A percentile compares a stretch with the other conserved stretches of the same genome.
phyloP scores from a whole-genome alignment of 2,888 invertebrate species.

The Spilosoma lubricipeda region DNA sequence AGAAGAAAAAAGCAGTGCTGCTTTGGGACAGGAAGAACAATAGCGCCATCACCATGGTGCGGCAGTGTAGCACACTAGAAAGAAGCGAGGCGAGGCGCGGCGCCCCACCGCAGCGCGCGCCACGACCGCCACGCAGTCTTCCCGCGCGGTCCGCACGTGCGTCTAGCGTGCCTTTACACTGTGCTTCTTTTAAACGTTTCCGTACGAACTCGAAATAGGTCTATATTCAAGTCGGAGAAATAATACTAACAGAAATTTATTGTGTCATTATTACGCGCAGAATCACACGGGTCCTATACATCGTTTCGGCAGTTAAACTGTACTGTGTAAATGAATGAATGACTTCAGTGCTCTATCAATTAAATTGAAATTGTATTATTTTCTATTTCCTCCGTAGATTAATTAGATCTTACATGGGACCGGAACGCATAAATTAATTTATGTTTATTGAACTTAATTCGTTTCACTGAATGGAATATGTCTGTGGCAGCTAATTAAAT shows the following conservation, averaged over 20 bases:
- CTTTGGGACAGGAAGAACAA: slow-evolving; percentile 46
- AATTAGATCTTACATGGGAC: slow-evolving; percentile 80
- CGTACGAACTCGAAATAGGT: slow-evolving; percentile 68
- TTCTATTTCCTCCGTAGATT: slow-evolving; percentile 78
- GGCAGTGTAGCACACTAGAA: slow-evolving; percentile 62
- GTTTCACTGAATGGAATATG: slow-evolving; percentile 66
- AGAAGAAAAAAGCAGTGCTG: slow-evolving; percentile 35
- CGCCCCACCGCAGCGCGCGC: slow-evolving; percentile 73
- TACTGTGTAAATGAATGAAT: slow-evolving; percentile 65
- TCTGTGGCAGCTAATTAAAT: slow-evolving; percentile 66
- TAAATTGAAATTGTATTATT: slow-evolving; percentile 79
- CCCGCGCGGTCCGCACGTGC: slow-evolving; percentile 85
- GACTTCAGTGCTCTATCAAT: slow-evolving; percentile 74
- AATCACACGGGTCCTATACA: slow-evolving; percentile 48
- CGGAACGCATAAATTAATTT: slow-evolving; percentile 78
- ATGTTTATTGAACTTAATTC: slow-evolving; percentile 72
- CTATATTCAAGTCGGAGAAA: slow-evolving; percentile 66
- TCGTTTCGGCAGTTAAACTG: slow-evolving; percentile 50
- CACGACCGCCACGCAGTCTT: slow-evolving; percentile 85
- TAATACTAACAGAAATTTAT: slow-evolving; percentile 57
- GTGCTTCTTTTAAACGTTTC: slow-evolving; percentile 67
- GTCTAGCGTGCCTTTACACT: slow-evolving; percentile 74
- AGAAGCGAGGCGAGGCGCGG: slow-evolving; percentile 58
- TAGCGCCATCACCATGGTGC: slow-evolving; percentile 69
- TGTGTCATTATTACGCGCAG: slow-evolving; percentile 63